Percentiles rank a stretch among this genome's conserved stretches.
Evolutionary conservation across 2,888 invertebrate genomes (phyloP).

Genomic region (Rotaria macrura): DNA sequence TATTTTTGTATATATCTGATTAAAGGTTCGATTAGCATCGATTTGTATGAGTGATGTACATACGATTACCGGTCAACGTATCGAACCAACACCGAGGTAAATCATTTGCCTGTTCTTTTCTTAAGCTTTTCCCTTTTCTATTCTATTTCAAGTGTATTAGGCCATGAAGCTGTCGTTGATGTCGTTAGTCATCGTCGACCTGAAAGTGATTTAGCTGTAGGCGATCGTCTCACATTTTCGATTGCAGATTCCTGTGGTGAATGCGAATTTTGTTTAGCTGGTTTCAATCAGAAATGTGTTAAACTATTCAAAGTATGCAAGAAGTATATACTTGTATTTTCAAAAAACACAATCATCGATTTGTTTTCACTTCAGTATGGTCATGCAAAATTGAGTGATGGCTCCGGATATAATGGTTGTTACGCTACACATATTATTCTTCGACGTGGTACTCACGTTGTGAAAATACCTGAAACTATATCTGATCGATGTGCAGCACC

Average conservation of each 20-base stretch:
- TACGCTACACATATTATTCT: conserved; percentile 38
- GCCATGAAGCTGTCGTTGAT: conserved; percentile 38
- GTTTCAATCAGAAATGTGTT: conserved; percentile 36
- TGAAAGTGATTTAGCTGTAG: conserved; percentile 29
- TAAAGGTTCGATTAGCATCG: conserved; percentile 36
- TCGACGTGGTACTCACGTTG: conserved; percentile 36
- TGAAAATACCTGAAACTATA: conserved; percentile 36
- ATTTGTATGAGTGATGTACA: conserved; percentile 38
- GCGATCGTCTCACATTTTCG: conserved; percentile 37
- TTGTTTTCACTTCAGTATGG: conserved; percentile 36
- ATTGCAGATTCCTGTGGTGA: conserved; percentile 35
- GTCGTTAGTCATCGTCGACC: conserved; percentile 33
- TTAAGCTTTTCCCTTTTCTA: background rate
- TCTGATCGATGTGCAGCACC: conserved; percentile 37
- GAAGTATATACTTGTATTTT: background rate
- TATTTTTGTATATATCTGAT: background rate
- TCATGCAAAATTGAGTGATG: conserved; percentile 35
- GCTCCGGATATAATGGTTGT: conserved; percentile 37
- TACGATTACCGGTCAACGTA: conserved; percentile 37
- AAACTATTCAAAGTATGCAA: conserved; percentile 33
- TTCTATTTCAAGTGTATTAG: conserved; percentile 36
- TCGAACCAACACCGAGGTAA: conserved; percentile 38
- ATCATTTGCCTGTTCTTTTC: too few species aligned
- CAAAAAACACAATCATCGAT: too few species aligned
- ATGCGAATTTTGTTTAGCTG: conserved; percentile 36